Conservation (phyloP, 2,113 vertebrate species). For the Neoarius graeffei region DNA sequence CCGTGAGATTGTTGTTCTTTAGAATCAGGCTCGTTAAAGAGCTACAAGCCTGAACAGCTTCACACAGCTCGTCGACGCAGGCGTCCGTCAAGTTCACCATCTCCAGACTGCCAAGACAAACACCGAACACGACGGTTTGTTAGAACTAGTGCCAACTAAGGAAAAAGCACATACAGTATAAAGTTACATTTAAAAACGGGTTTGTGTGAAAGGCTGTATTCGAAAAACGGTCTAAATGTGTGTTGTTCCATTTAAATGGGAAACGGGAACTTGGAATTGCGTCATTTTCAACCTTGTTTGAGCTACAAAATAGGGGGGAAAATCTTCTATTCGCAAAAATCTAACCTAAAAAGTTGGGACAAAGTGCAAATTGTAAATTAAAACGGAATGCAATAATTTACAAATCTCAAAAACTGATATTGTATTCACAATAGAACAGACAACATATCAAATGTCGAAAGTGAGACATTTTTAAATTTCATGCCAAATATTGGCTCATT, state of each 20-base stretch:
- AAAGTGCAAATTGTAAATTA: too few relatives aligned
- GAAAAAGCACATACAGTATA: not conserved
- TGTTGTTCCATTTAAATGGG: not conserved
- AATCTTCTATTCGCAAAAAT: too few relatives aligned
- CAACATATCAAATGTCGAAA: too few relatives aligned
- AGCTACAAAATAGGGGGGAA: too few relatives aligned
- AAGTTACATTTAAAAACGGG: not conserved
- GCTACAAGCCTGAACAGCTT: slow-evolving; percentile 57
- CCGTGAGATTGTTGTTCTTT: slow-evolving; percentile 67
- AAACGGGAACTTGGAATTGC: not conserved
- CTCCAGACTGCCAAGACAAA: slow-evolving; percentile 58
- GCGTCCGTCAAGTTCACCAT: slow-evolving; percentile 65
- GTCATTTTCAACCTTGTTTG: not conserved
- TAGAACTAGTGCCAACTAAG: not conserved
- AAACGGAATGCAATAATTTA: too few relatives aligned
- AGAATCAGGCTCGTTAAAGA: slow-evolving; percentile 64
- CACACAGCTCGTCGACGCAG: slow-evolving; percentile 63
- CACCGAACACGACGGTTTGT: not conserved
- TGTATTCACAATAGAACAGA: too few relatives aligned
- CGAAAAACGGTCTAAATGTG: not conserved
- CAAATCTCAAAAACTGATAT: too few relatives aligned
- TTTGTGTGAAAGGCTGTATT: not conserved
- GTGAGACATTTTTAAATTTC: too few relatives aligned
- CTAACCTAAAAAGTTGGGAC: too few relatives aligned
- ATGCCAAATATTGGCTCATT: too few relatives aligned